Base-by-base conservation (phyloP, 2,888 invertebrate species). In the Yponomeuta evonymella region DNA sequence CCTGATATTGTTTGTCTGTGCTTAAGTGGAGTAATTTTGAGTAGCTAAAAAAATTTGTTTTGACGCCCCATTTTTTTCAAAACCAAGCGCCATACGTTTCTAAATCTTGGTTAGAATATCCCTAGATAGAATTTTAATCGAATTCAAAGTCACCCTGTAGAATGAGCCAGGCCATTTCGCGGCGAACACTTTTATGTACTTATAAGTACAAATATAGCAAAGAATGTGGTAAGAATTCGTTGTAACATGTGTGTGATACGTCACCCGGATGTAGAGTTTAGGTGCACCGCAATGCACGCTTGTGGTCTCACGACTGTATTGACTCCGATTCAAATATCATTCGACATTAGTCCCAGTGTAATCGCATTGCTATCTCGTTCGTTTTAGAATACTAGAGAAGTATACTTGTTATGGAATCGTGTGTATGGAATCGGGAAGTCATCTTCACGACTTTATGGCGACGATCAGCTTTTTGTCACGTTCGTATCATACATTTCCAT, bases 141-240 rank as follows among this genome's bases (percentile, higher is more conserved):
- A 23, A 23, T 23, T 23, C 23, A 23, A 23, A 23, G 23, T 23
- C 23, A 23, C 23, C 23, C 23, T 23, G 23, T 23, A 23, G 23
- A 43, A 43, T 43, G 8, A 43, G 8, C 8, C 43, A 43, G 6
- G 43, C 43, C 8, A 43, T 8, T 43, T 43, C 43, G 43, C 43
- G 8, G 5, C 15, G 1, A 23, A 23, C 23, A 23, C 23, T 23
- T 15, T 51, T 2, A 51, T 0, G 10, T 12, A 3, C 2, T 58
- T 15, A 58, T 58, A 12, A 15, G 71, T 75, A 75, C 79, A 74
- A 75, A 80, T 79, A 77, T 78, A 78, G 78, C 71, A 73, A 75
- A 78, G 82, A 78, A 83, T 86, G 81, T 79, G 72, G 75, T 72
- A 76, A 80, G 78, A 78, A 79, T 80, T 83, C 78, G 78, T 77